These are phyloP conservation scores for Phrynosoma platyrhinos DNA, from an alignment of 2,113 vertebrate genomes.

Conservation along the genomic window DNA sequence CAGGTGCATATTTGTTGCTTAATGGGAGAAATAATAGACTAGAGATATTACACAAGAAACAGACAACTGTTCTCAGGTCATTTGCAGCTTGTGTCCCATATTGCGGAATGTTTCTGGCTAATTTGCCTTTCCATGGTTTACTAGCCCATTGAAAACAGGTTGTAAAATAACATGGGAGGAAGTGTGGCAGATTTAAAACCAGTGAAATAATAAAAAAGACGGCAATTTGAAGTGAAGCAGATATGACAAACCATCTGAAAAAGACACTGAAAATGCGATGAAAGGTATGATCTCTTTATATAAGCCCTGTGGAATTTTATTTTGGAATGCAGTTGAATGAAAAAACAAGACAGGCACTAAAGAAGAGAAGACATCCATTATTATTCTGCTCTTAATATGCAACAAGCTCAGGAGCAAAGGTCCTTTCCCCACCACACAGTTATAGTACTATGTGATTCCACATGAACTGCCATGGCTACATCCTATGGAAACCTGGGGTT, in stretches of 20 bases:
- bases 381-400: not conserved
- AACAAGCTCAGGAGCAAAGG: not conserved
- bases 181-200: not conserved
- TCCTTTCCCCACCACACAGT: no score
- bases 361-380: not conserved
- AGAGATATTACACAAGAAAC: conserved; percentile 58
- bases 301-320: not conserved
- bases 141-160: not conserved
- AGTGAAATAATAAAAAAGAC: not conserved
- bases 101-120: not conserved
- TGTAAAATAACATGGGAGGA: not conserved
- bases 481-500: no score
- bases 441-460: no score
- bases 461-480: no score
- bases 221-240: not conserved
- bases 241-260: not conserved
- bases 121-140: conserved; percentile 25
- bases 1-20: not conserved
- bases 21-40: conserved; percentile 46
- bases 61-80: conserved; percentile 43
- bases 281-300: not conserved
- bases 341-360: not conserved
- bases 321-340: not conserved
- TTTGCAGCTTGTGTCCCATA: not conserved
- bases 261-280: not conserved